Conservation (phyloP, 1,140 invertebrate genomes). For the Bursaphelenchus mucronatus region DNA sequence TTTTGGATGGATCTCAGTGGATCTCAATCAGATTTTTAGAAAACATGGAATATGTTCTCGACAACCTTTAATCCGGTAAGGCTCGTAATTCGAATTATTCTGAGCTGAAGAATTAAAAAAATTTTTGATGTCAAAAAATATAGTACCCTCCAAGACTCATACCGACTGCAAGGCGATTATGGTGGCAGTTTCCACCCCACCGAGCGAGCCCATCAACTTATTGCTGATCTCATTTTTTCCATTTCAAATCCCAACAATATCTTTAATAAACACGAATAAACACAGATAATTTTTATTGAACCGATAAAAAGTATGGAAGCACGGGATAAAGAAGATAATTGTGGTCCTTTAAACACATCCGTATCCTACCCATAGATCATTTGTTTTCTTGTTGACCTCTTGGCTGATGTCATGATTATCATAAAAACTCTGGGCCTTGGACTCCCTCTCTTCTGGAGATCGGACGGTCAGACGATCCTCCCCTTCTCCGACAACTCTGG, state of each 20-base stretch:
- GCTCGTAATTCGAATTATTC: conserved; percentile 8
- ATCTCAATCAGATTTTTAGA: not conserved
- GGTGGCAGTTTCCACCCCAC: conserved; percentile 28
- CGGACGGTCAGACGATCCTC: conserved; percentile 5
- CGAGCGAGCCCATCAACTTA: conserved; percentile 19
- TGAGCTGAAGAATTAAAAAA: not conserved
- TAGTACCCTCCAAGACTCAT: conserved; percentile 13
- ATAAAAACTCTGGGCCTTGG: conserved; percentile 41
- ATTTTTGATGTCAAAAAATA: not conserved
- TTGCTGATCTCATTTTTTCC: conserved; percentile 23
- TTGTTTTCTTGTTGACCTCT: not conserved
- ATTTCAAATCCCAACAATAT: conserved; percentile 11
- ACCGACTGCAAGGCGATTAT: conserved; percentile 24
- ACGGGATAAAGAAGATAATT: not conserved
- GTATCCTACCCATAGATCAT: conserved; percentile 22
- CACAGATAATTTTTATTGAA: conserved; percentile 1
- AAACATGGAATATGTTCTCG: conserved; percentile 13
- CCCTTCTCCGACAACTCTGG: conserved; percentile 8
- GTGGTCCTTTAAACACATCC: conserved; percentile 21
- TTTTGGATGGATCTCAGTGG: conserved; percentile 26
- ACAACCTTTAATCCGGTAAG: conserved; percentile 5
- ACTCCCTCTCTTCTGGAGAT: conserved; percentile 30
- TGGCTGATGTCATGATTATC: conserved; percentile 20
- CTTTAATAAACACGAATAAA: not conserved
- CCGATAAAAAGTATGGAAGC: conserved; percentile 7